Evolutionary conservation across 2,888 invertebrate genomes (phyloP), one percentile per base, ranked within the genome.

Genomic region (Disparrhopalites patrizii): DNA sequence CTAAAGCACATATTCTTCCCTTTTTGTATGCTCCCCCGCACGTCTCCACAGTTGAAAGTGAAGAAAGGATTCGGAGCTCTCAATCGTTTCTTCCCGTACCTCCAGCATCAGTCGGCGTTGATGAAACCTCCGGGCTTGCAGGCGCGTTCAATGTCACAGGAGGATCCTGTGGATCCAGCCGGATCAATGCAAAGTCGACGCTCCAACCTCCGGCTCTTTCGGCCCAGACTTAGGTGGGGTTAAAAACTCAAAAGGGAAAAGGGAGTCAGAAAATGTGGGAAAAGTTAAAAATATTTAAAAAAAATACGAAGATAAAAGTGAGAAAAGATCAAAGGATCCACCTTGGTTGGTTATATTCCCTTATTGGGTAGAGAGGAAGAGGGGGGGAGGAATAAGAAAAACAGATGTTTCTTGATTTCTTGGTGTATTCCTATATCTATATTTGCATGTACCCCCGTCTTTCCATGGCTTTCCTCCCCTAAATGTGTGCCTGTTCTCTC

Each of bases 21-120:
- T 18, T 10, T 10, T 10, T 43, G 15, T 5, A 4, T 43, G n/a
- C n/a, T 43, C 20, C n/a, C n/a, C n/a, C n/a, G n/a, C 33, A n/a
- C 20, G 43, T 33, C 28, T 18, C 1, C 40, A 30, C 13, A 31
- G 47, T 1, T 43, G 20, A 43, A 15, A 27, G 5, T 4, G 10
- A 64, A 64, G 50, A 56, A 50, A 40, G 64, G 64, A 3, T 64
- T 64, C 27, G 50, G 31, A 50, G 64, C 55, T 1, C 47, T 64
- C 50, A 38, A 55, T 8, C 51, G 62, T 10, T 50, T 55, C 18
- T 38, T 52, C 2, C 31, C 33, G 25, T 33, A 51, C 43, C 15
- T 64, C n/a, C 43, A 43, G n/a, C 20, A 15, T 10, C 5, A 20
- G n/a, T 43, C 43, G 8, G 5, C 20, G 43, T 43, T 20, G 4